These are phyloP conservation scores for Neopelma chrysocephalum DNA, from an alignment of 2,797 vertebrate genomes.

Conservation along the genomic window DNA sequence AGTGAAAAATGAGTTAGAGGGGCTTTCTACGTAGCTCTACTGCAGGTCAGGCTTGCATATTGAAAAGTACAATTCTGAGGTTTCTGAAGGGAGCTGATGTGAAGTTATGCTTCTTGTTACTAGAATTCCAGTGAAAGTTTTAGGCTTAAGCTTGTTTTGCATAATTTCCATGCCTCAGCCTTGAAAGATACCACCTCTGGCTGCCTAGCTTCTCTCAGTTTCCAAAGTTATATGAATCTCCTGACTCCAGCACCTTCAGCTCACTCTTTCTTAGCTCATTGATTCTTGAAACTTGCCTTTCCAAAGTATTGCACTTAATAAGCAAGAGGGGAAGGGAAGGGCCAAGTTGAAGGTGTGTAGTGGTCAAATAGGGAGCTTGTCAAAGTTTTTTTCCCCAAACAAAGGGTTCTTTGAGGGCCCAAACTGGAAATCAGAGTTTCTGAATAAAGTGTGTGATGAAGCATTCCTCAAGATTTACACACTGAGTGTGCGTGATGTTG, in stretches of 20 bases:
- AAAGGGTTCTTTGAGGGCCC: neutral
- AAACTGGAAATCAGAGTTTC: neutral
- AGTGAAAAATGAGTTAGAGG: neutral
- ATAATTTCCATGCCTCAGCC: neutral
- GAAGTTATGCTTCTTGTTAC: neutral
- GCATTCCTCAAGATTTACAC: neutral
- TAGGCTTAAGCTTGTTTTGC: neutral
- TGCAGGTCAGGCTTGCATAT: neutral
- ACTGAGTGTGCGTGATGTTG: neutral
- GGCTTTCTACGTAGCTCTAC: neutral
- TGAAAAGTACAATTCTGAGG: neutral
- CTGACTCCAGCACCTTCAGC: neutral
- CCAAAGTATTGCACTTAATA: neutral
- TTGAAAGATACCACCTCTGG: neutral
- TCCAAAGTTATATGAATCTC: neutral
- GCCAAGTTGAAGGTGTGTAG: neutral
- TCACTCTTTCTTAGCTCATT: neutral
- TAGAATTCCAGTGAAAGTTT: neutral
- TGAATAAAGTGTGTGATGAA: neutral
- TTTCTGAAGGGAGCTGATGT: neutral
- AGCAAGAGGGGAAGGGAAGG: neutral
- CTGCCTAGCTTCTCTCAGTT: neutral
- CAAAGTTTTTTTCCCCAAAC: fast-evolving
- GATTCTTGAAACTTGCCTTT: neutral
- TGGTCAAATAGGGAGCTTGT: neutral